phyloP scores from a whole-genome alignment of 2,888 invertebrate genomes.

The Tinea trinotella region DNA sequence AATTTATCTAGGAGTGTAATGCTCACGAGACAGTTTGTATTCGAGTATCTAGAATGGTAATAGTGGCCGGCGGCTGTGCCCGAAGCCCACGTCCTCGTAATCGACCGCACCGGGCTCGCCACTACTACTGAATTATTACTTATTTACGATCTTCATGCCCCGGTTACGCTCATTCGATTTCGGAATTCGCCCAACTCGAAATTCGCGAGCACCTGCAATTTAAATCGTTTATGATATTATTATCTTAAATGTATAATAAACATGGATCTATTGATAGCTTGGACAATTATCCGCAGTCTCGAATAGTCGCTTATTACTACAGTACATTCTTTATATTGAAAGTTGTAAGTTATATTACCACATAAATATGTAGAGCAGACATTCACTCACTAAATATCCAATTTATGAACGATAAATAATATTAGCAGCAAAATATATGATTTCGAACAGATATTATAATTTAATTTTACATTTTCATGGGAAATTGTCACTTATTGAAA shows the following conservation, averaged over 20 bases:
- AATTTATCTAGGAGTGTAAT: not conserved
- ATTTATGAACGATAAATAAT: conserved; percentile 12
- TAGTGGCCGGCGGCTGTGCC: conserved; percentile 35
- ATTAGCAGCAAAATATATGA: not conserved
- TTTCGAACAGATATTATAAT: not conserved
- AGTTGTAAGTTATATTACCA: conserved; percentile 6
- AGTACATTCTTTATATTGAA: conserved; percentile 10
- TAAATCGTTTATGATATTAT: conserved; percentile 18
- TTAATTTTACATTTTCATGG: not conserved
- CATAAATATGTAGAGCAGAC: conserved; percentile 15
- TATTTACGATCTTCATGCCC: conserved; percentile 19
- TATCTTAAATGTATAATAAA: conserved; percentile 18
- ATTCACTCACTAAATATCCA: conserved; percentile 14
- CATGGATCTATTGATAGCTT: conserved; percentile 16
- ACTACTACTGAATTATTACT: conserved; percentile 19
- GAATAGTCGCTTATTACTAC: not conserved
- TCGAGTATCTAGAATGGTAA: conserved; percentile 25
- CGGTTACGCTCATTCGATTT: conserved; percentile 16
- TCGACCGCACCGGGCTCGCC: conserved; percentile 16
- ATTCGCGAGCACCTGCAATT: conserved; percentile 18
- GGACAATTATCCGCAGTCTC: conserved; percentile 9
- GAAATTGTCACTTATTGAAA: not conserved
- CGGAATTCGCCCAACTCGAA: conserved; percentile 15
- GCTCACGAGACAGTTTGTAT: not conserved
- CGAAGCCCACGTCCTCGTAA: conserved; percentile 14